These are phyloP conservation scores for Ochropleura plecta DNA, from an alignment of 2,888 invertebrate genomes.

Conservation along the genomic window DNA sequence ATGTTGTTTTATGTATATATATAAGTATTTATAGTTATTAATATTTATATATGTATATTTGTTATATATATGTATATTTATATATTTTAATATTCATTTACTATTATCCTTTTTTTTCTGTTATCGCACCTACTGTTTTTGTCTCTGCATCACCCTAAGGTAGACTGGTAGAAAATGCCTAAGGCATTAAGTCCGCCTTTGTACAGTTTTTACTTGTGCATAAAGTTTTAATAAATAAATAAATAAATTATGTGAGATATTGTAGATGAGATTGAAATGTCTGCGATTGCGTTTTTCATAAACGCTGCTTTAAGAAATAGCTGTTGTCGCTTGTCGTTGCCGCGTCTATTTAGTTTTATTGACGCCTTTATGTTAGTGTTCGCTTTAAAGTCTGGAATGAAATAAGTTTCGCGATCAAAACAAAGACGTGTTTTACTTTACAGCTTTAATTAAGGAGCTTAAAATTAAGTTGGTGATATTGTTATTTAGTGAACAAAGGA, in stretches of 20 bases:
- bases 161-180: too few species aligned
- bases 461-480: slow-evolving; percentile 36
- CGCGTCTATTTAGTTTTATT: slow-evolving; percentile 46
- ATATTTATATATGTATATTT: too few species aligned
- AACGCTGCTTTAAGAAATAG: slow-evolving; percentile 27
- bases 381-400: slow-evolving; percentile 43
- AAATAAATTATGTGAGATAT: slow-evolving; percentile 45
- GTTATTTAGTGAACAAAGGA: slow-evolving; percentile 54
- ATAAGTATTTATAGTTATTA: too few species aligned
- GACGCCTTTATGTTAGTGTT: slow-evolving; percentile 45
- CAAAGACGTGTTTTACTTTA: slow-evolving; percentile 56
- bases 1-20: too few species aligned
- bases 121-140: too few species aligned
- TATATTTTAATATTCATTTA: too few species aligned
- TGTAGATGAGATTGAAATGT: slow-evolving; percentile 54
- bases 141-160: too few species aligned
- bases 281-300: slow-evolving; percentile 42
- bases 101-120: too few species aligned
- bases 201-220: too few species aligned
- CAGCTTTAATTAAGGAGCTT: slow-evolving; percentile 58
- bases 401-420: slow-evolving; percentile 54
- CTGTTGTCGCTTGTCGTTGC: slow-evolving; percentile 8
- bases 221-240: too few species aligned
- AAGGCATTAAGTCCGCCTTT: too few species aligned
- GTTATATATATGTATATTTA: too few species aligned